Base-by-base conservation (phyloP, 2,888 invertebrate genomes). In the Monochamus alternatus region DNA sequence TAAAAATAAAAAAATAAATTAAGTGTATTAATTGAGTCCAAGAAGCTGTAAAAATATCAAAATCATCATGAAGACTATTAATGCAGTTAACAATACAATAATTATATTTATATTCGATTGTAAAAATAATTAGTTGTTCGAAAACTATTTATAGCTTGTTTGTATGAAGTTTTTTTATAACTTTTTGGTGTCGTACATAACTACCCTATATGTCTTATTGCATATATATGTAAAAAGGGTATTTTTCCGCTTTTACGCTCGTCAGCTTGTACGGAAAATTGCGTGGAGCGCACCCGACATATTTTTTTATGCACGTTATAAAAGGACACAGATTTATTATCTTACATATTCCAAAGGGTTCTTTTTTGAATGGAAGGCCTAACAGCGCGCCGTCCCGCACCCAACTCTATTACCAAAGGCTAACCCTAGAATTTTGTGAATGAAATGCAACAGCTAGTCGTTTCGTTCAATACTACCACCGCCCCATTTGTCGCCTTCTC, bases 381-480 rank as follows among this genome's bases (percentile, higher is more conserved):
- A 44, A 60, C 47, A 60, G 47, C 69, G 69, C 60, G 69, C 60
- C 60, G 22, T 7, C 43, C 60, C 69, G 69, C 69, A 60, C 69
- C 69, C 69, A 69, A 58, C 69, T 69, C 69, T 69, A 69, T 69
- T 69, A 30, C 69, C 60, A 69, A 60, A 69, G 69, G 69, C 69
- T 59, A 69, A 69, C 69, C 60, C 69, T 69, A 69, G 69, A 83
- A 84, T 82, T 84, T 85, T 85, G 85, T 85, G 85, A 85, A 85
- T 85, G 85, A 84, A 85, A 85, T 85, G 85, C 85, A 85, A 85
- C 85, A 85, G 85, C 85, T 85, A 84, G 84, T 83, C 85, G 84
- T 81, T 85, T 84, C 82, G 83, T 83, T 82, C 83, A 74, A 74
- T 74, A 74, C 74, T 74, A 74, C 74, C 64, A 69, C 68, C 74